Conservation (phyloP, 1,140 invertebrate species). For the Drosophila pachea region DNA sequence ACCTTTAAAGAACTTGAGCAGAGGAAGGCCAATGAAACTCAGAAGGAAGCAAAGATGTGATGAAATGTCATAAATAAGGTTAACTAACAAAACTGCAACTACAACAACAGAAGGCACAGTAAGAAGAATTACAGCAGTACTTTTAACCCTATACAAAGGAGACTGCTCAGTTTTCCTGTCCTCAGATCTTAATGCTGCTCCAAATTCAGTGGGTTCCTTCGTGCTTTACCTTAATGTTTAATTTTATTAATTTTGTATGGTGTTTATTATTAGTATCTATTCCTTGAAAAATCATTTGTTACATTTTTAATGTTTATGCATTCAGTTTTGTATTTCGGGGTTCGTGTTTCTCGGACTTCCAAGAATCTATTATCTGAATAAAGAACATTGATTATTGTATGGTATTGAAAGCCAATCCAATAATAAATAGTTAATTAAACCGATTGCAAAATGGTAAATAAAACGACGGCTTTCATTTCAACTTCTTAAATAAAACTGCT, state of each 20-base stretch:
- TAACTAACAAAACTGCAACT: too few species aligned
- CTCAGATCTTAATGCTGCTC: too few species aligned
- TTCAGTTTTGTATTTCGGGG: conserved; percentile 43
- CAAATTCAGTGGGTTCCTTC: conserved; percentile 6
- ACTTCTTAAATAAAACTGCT: conserved; percentile 38
- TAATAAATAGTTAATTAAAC: conserved; percentile 72
- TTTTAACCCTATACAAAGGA: not conserved
- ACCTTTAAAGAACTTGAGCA: conserved; percentile 46
- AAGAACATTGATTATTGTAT: conserved; percentile 54
- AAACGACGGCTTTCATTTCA: conserved; percentile 31
- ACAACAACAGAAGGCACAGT: too few species aligned
- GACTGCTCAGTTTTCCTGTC: not conserved
- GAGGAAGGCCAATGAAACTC: conserved; percentile 42
- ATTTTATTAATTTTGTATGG: conserved; percentile 34
- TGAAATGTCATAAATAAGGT: conserved; percentile 37
- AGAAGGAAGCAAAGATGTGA: conserved; percentile 22
- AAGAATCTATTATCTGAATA: not conserved
- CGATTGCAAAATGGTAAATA: conserved; percentile 66
- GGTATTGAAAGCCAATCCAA: conserved; percentile 45
- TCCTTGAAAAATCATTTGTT: conserved; percentile 24
- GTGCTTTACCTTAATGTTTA: conserved; percentile 11
- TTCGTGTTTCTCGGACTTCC: conserved; percentile 3
- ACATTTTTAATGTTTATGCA: conserved; percentile 53
- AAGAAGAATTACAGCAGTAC: conserved; percentile 41
- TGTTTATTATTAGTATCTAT: conserved; percentile 31